These are phyloP conservation scores for Dysidea cf. avara DNA, from an alignment of 37 sponge, comb jelly and placozoan genomes.

Conservation along the genomic window DNA sequence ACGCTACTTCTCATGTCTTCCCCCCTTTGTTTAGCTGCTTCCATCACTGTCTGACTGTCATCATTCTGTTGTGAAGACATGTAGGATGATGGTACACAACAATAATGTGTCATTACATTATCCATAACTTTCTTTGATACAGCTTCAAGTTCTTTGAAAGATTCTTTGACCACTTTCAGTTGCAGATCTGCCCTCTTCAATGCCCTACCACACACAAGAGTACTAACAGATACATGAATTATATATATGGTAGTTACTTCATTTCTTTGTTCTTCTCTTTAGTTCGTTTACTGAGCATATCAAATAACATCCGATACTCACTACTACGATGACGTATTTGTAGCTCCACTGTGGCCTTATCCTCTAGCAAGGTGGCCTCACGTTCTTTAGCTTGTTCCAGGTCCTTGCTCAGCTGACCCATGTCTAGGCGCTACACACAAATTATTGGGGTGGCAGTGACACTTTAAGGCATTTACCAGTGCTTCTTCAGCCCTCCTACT, in stretches of 20 bases:
- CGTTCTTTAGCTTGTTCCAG: slow-evolving; percentile 46
- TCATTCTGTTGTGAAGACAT: neutral
- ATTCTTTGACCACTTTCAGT: slow-evolving; percentile 19
- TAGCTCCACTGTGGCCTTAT: slow-evolving; percentile 72
- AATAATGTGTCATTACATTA: too few relatives aligned
- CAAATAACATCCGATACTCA: slow-evolving; percentile 46
- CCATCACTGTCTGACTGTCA: neutral
- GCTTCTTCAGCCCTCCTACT: neutral
- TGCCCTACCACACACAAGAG: slow-evolving; percentile 4
- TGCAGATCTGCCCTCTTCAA: slow-evolving; percentile 70
- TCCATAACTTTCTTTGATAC: too few relatives aligned
- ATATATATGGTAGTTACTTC: slow-evolving; percentile 15
- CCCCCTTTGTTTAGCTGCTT: neutral
- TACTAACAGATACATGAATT: neutral
- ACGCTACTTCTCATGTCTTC: slow-evolving; percentile 37
- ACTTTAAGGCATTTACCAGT: neutral
- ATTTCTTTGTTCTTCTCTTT: slow-evolving; percentile 72
- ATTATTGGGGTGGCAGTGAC: too few relatives aligned
- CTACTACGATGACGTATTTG: slow-evolving; percentile 37
- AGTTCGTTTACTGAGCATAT: slow-evolving; percentile 15
- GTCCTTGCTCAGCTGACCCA: slow-evolving; percentile 15
- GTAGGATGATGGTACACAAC: too few relatives aligned
- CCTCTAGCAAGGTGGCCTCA: slow-evolving; percentile 68
- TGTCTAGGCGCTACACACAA: slow-evolving; percentile 9
- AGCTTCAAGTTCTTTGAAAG: slow-evolving; percentile 9